Conservation (phyloP, 2,888 invertebrate genomes). For the Andrena fulva region DNA sequence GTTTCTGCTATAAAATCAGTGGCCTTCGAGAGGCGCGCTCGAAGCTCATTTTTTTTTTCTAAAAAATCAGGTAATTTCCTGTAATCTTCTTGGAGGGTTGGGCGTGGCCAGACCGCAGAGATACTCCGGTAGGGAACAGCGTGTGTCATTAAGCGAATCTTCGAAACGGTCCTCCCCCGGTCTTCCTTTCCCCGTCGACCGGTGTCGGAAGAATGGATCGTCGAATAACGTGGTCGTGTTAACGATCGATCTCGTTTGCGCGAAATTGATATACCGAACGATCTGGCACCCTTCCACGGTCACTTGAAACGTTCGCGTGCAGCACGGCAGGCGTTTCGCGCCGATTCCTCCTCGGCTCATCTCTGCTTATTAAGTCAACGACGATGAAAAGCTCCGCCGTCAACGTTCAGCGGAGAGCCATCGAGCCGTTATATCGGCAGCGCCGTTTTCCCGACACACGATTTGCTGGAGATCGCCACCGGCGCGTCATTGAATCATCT, state of each 20-base stretch:
- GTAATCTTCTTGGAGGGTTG: conserved; percentile 76
- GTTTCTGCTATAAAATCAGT: conserved; percentile 70
- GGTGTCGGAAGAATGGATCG: conserved; percentile 60
- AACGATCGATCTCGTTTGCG: conserved; percentile 10
- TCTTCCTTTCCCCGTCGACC: conserved; percentile 37
- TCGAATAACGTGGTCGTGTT: conserved; percentile 39
- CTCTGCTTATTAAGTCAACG: neutral
- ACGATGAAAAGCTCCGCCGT: neutral
- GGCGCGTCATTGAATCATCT: conserved; percentile 21
- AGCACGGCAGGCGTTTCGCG: neutral
- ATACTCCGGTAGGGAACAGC: conserved; percentile 69
- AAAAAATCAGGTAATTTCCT: conserved; percentile 78
- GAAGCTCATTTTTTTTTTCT: conserved; percentile 65
- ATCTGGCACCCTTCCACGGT: neutral
- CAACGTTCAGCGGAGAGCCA: neutral
- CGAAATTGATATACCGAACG: conserved; percentile 27
- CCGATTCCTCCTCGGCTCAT: neutral
- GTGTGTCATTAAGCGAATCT: conserved; percentile 76
- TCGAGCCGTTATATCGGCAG: neutral
- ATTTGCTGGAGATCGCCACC: conserved; percentile 10
- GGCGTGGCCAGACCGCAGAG: conserved; percentile 75
- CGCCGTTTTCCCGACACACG: neutral
- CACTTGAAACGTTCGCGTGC: neutral
- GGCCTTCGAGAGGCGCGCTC: conserved; percentile 60
- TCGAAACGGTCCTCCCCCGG: conserved; percentile 59